Conservation (phyloP, 2,797 vertebrate genomes). For the Salmo trutta region DNA sequence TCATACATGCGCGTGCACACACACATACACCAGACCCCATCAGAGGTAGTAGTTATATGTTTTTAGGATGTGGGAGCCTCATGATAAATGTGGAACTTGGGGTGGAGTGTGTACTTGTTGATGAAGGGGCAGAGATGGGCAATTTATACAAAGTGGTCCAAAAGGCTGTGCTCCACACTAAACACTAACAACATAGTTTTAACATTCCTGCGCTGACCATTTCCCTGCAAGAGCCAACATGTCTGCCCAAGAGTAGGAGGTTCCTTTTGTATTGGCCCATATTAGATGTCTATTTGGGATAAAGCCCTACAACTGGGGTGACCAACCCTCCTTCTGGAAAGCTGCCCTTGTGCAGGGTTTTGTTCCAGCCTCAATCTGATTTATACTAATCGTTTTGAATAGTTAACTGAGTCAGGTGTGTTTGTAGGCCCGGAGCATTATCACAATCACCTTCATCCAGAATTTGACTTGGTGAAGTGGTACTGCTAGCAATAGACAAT, state of each 20-base stretch:
- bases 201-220: conserved; percentile 77
- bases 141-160: conserved; percentile 60
- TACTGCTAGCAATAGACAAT: too few relatives aligned
- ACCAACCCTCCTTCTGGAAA: too few relatives aligned
- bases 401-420: too few relatives aligned
- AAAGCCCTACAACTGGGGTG: too few relatives aligned
- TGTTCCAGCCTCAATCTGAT: too few relatives aligned
- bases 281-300: conserved; percentile 9
- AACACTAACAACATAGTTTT: conserved; percentile 61
- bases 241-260: conserved; percentile 59
- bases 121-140: too few relatives aligned
- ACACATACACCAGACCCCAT: background rate
- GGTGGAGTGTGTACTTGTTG: conserved; percentile 28
- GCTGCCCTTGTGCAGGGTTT: too few relatives aligned
- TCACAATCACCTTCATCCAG: too few relatives aligned
- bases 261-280: conserved; percentile 47
- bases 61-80: conserved; percentile 37
- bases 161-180: conserved; percentile 52
- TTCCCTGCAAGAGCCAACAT: conserved; percentile 68
- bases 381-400: too few relatives aligned
- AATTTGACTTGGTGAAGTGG: too few relatives aligned
- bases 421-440: too few relatives aligned
- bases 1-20: background rate
- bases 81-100: conserved; percentile 35
- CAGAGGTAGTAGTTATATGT: conserved; percentile 14